Percentiles rank a stretch among this genome's conserved stretches.
Evolutionary conservation across 37 sponge, comb jelly and placozoan genomes (phyloP).

Genomic region (Crambe crambe): DNA sequence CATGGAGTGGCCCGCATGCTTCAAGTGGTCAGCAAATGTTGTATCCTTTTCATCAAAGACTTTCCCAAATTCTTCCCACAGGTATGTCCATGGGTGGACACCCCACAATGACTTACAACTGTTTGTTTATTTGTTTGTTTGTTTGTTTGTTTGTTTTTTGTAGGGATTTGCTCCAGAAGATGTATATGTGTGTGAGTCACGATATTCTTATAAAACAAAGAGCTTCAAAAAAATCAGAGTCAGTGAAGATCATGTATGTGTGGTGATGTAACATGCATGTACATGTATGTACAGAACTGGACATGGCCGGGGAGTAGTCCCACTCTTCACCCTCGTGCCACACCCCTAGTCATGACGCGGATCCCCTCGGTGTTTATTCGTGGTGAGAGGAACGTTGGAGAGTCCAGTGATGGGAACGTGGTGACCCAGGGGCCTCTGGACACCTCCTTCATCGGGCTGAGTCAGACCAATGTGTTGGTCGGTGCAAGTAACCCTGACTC

Average conservation of each 20-base stretch:
- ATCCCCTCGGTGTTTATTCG: conserved; percentile 74
- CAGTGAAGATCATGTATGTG: not conserved
- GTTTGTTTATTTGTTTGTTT: not conserved
- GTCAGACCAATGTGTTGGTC: conserved; percentile 30
- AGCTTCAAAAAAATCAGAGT: conserved; percentile 84
- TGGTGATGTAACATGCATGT: not conserved
- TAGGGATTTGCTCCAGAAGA: conserved; percentile 76
- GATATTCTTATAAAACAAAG: conserved; percentile 66
- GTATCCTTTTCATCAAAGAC: conserved; percentile 68
- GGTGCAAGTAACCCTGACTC: conserved; percentile 40
- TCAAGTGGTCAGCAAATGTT: conserved; percentile 52
- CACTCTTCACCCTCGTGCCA: conserved; percentile 21
- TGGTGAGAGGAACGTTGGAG: not conserved
- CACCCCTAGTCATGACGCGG: conserved; percentile 26
- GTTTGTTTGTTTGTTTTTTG: conserved; percentile 6
- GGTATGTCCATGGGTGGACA: conserved; percentile 17
- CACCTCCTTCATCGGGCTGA: not conserved
- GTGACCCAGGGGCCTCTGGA: conserved; percentile 1
- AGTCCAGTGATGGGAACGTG: conserved; percentile 31
- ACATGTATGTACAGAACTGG: conserved; percentile 37
- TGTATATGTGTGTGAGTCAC: conserved; percentile 83
- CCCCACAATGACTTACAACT: not conserved
- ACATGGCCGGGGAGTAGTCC: conserved; percentile 24
- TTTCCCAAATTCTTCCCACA: conserved; percentile 62
- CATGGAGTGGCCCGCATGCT: conserved; percentile 36